Evolutionary conservation across 2,113 vertebrate species (phyloP).

Genomic region (Hypomesus transpacificus): DNA sequence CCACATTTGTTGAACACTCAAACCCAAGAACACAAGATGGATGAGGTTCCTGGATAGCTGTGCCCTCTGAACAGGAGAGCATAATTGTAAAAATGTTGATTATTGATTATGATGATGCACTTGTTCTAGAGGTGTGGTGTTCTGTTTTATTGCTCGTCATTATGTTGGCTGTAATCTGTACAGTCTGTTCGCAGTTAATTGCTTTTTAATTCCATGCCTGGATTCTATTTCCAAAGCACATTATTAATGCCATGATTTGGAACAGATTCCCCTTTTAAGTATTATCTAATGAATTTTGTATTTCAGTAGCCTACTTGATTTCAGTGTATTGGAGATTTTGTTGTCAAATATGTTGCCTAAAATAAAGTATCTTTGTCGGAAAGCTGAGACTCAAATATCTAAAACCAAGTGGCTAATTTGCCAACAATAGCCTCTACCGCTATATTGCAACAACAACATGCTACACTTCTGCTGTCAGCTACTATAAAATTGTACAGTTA

Average conservation of each 20-base stretch:
- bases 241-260: slow-evolving; percentile 38
- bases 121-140: slow-evolving; percentile 14
- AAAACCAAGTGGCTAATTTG: background rate
- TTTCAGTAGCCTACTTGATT: slow-evolving; percentile 22
- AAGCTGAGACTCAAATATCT: slow-evolving; percentile 15
- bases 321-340: slow-evolving; percentile 37
- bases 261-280: slow-evolving; percentile 23
- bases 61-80: slow-evolving; percentile 1
- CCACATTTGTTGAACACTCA: no score
- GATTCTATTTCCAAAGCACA: slow-evolving; percentile 23
- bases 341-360: slow-evolving; percentile 40
- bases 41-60: no score
- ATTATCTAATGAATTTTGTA: slow-evolving; percentile 9
- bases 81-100: slow-evolving; percentile 32
- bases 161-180: slow-evolving; percentile 22
- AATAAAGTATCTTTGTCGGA: slow-evolving; percentile 51
- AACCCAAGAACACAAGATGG: no score
- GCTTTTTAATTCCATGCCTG: slow-evolving; percentile 6
- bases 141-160: background rate
- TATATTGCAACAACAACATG: no score
- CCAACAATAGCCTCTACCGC: no score
- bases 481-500: no score
- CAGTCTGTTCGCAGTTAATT: background rate
- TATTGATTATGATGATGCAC: slow-evolving; percentile 28
- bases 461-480: no score